Evolutionary conservation across 1,140 invertebrate species (phyloP).

Genomic region (Macrobrachium rosenbergii): DNA sequence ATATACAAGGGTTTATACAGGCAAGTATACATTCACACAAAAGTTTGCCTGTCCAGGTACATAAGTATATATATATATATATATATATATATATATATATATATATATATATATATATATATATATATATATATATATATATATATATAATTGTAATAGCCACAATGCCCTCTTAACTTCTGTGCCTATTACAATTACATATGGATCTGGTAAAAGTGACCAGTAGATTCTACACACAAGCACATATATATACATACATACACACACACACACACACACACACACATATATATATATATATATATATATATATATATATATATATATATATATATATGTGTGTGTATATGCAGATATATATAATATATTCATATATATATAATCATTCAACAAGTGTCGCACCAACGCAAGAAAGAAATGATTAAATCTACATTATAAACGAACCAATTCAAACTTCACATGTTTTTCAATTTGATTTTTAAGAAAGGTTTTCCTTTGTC

Average conservation of each 20-base stretch:
- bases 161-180: no score
- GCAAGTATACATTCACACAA: background rate
- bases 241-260: background rate
- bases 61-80: background rate
- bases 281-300: conserved; percentile 14
- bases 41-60: background rate
- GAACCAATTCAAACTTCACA: no score
- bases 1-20: background rate
- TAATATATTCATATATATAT: no score
- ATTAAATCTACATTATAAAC: no score
- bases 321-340: background rate
- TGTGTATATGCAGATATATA: no score
- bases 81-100: conserved; percentile 19
- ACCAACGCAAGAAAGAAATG: background rate
- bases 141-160: no score
- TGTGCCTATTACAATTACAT: no score
- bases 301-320: background rate
- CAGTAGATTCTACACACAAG: no score
- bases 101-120: conserved; percentile 21
- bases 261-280: background rate
- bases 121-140: background rate
- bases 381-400: background rate
- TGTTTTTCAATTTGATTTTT: no score
- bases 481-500: no score
- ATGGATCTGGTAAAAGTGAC: no score